Evolutionary conservation across 2,888 invertebrate genomes (phyloP).

Genomic region (Pseudanteris insignis): DNA sequence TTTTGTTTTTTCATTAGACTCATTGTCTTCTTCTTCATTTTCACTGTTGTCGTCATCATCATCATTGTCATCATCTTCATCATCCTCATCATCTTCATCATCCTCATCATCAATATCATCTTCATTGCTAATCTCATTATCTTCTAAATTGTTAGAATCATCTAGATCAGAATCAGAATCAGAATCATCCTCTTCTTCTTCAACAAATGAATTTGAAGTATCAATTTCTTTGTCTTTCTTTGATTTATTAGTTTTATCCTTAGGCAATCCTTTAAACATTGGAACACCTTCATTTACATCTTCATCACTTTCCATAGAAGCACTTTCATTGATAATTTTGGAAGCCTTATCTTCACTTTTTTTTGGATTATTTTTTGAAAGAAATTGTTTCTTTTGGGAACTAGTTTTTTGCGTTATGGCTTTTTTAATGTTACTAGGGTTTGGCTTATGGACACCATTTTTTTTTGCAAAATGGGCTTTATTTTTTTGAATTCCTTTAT

Average conservation of each 20-base stretch:
- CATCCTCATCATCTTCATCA: constrained; percentile 36
- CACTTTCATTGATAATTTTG: neutral
- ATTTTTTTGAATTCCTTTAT: constrained; percentile 1
- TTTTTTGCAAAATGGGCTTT: constrained; percentile 17
- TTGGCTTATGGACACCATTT: constrained; percentile 22
- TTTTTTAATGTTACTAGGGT: neutral
- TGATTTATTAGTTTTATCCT: constrained; percentile 29
- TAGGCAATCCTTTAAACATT: constrained; percentile 53
- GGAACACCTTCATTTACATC: constrained; percentile 48
- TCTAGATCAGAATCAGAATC: neutral
- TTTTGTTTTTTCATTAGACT: no score
- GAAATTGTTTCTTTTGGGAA: constrained; percentile 1
- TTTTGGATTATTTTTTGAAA: neutral
- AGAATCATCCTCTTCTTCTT: constrained; percentile 4
- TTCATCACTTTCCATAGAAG: constrained; percentile 3
- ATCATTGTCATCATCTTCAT: constrained; percentile 3
- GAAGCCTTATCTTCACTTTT: neutral
- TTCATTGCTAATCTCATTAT: constrained; percentile 48
- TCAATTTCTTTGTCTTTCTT: constrained; percentile 42
- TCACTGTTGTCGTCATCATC: constrained; percentile 16
- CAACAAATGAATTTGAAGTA: constrained; percentile 35
- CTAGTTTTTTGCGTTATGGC: neutral
- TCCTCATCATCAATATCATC: constrained; percentile 46
- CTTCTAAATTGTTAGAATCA: constrained; percentile 5
- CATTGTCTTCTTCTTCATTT: constrained; percentile 35